Evolutionary conservation across 2,113 vertebrate species (phyloP).

Genomic region (Tinamus guttatus): DNA sequence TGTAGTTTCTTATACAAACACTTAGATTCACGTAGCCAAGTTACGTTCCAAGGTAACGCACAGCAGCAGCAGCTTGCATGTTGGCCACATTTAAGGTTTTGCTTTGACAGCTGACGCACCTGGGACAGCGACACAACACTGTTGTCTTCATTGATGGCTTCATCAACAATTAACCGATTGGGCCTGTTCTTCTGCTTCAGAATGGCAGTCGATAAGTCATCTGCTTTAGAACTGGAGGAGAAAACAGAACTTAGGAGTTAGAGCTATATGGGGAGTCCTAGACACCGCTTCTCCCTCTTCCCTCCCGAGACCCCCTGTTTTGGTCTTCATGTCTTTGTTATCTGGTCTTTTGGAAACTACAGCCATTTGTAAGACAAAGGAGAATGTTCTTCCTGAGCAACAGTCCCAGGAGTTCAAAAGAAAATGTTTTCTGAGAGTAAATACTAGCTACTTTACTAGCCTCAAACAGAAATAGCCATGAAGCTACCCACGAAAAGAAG

Average conservation of each 20-base stretch:
- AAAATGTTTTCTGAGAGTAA: background rate
- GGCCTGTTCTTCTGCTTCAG: slow-evolving; percentile 98
- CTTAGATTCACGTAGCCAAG: background rate
- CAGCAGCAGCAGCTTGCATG: background rate
- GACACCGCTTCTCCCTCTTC: background rate
- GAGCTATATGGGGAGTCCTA: background rate
- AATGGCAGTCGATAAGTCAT: slow-evolving; percentile 97
- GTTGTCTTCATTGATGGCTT: slow-evolving; percentile 99
- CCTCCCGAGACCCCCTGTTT: background rate
- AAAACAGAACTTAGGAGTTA: background rate
- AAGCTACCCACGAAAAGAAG: background rate
- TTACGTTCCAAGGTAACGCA: background rate
- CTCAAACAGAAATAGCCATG: background rate
- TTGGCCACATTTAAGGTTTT: background rate
- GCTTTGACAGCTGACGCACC: slow-evolving; percentile 74
- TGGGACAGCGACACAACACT: slow-evolving; percentile 98
- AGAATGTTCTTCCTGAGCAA: background rate
- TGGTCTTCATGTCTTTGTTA: background rate
- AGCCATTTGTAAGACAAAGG: background rate
- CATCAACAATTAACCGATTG: slow-evolving; percentile 97
- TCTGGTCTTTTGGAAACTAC: background rate
- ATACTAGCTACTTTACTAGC: background rate
- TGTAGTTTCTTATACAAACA: background rate
- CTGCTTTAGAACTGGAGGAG: slow-evolving; percentile 88
- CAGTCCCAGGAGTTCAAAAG: background rate